Base-by-base conservation (phyloP, 2,113 vertebrate species). In the Perognathus longimembris region DNA sequence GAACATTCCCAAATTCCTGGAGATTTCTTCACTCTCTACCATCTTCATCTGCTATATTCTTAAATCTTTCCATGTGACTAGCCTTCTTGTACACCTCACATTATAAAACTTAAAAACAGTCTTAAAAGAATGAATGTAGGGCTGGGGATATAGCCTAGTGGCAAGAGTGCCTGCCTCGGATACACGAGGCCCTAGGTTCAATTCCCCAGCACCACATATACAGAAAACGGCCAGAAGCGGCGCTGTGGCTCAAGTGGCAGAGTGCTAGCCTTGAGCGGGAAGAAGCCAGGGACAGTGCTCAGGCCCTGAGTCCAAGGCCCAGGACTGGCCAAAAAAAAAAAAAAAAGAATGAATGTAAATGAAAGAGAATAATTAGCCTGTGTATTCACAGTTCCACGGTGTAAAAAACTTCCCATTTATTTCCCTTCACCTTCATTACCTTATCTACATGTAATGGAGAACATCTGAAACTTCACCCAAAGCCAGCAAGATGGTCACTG, bases 291-390 rank as follows among this genome's bases (percentile, higher is more conserved):
- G n/a, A n/a, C n/a, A n/a, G n/a, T n/a, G n/a, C n/a, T n/a, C n/a
- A n/a, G n/a, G n/a, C n/a, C n/a, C n/a, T n/a, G n/a, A n/a, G n/a
- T n/a, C n/a, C n/a, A n/a, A n/a, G n/a, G n/a, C n/a, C n/a, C n/a
- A n/a, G n/a, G n/a, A n/a, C n/a, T n/a, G n/a, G n/a, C n/a, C n/a
- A n/a, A n/a, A n/a, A n/a, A n/a, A n/a, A n/a, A n/a, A n/a, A n/a
- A n/a, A n/a, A 24, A 86, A 91, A 64, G 32, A 71, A 40, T 90
- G 71, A 45, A 82, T 64, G 50, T 80, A 89, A 78, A 50, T 77
- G 1, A 11, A n/a, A 85, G 45, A 6, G 36, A 40, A 77, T 12
- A 61, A 12, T 36, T 70, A 21, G 12, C 7, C 18, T 74, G 28
- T 75, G 14, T 10, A 69, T 2, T 42, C 21, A 83, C 4, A 28